Percentiles rank a stretch among this genome's conserved stretches.
Conservation (phyloP, 2,888 invertebrate species). For the Pteria penguin region DNA sequence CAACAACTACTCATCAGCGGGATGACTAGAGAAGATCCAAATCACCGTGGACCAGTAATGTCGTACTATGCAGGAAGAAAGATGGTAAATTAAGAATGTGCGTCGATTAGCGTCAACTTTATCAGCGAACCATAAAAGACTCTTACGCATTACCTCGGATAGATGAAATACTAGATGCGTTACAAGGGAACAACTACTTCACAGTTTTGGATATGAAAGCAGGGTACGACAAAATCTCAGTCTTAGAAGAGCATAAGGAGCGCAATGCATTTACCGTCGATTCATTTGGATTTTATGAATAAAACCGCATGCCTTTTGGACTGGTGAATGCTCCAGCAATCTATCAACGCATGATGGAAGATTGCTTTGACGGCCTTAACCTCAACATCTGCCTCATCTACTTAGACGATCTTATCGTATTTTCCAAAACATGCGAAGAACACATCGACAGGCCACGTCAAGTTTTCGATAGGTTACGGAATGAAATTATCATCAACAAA, state of each 20-base stretch:
- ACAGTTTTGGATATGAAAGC: slow-evolving; percentile 15
- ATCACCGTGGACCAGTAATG: slow-evolving; percentile 7
- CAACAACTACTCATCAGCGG: background rate
- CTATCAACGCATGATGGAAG: slow-evolving; percentile 3
- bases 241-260: slow-evolving; percentile 17
- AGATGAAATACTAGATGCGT: slow-evolving; percentile 15
- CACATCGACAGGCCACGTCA: slow-evolving; percentile 26
- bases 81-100: background rate
- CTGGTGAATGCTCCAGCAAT: background rate
- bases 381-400: background rate
- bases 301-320: slow-evolving; percentile 18
- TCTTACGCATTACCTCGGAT: slow-evolving; percentile 18
- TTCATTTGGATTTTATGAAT: slow-evolving; percentile 9
- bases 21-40: background rate
- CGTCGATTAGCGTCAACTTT: background rate
- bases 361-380: slow-evolving; percentile 1
- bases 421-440: slow-evolving; percentile 30
- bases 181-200: slow-evolving; percentile 4
- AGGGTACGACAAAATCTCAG: slow-evolving; percentile 13
- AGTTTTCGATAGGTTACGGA: slow-evolving; percentile 28
- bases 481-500: slow-evolving; percentile 28
- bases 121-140: slow-evolving; percentile 19
- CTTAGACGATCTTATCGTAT: slow-evolving; percentile 18
- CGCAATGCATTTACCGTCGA: slow-evolving; percentile 25
- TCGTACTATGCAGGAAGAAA: background rate